Percentiles rank a stretch among this genome's conserved stretches.
Conservation (phyloP, 2,797 vertebrate genomes). For the Cichlasoma orientale region DNA sequence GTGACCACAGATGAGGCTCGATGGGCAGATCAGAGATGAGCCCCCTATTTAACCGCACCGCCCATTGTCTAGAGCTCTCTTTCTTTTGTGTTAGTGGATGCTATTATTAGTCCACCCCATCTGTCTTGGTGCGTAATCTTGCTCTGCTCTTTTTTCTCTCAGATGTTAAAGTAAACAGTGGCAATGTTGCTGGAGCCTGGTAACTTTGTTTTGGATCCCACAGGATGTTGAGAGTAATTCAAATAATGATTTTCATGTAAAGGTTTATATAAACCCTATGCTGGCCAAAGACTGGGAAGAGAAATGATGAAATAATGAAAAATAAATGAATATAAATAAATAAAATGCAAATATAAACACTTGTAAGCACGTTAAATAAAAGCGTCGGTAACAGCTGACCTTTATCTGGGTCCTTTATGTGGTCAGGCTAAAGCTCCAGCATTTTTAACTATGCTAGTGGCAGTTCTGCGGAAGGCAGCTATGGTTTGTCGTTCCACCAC, state of each 20-base stretch:
- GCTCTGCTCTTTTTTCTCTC: constrained; percentile 45
- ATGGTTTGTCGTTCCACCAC: background rate
- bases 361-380: background rate
- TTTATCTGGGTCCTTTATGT: background rate
- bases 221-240: background rate
- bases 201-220: constrained; percentile 9
- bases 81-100: constrained; percentile 67
- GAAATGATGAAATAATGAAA: background rate
- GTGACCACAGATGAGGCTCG: constrained; percentile 22
- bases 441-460: background rate
- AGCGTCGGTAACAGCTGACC: background rate
- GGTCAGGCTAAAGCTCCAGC: background rate
- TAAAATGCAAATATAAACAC: background rate
- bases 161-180: constrained; percentile 27
- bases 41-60: constrained; percentile 70
- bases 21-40: constrained; percentile 48
- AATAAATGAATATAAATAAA: background rate
- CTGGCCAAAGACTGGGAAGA: background rate
- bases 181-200: background rate
- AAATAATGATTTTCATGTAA: background rate
- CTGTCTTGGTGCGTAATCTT: constrained; percentile 41
- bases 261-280: background rate
- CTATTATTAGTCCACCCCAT: constrained; percentile 69
- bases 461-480: background rate
- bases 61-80: constrained; percentile 53